Evolutionary conservation across 2,113 vertebrate species (phyloP).

Genomic region (Castor canadensis): DNA sequence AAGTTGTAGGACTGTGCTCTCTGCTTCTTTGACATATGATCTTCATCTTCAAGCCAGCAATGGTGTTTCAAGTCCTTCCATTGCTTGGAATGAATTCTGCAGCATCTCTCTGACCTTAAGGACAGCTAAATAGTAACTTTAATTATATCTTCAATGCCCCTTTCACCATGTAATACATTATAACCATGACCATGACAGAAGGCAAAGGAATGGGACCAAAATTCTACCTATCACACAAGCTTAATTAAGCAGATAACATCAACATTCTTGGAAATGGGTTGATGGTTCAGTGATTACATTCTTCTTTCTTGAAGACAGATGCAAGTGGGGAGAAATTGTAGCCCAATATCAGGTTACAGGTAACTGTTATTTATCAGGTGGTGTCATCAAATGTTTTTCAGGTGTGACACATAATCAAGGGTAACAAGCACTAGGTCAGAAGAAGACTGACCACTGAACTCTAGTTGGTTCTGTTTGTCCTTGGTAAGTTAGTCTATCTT

Average conservation of each 20-base stretch:
- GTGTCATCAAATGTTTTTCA: neutral
- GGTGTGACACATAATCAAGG: accelerated
- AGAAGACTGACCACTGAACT: neutral
- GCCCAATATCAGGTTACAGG: neutral
- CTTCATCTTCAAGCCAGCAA: neutral
- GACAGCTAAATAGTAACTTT: neutral
- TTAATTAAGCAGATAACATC: neutral
- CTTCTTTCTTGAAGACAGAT: neutral
- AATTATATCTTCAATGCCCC: neutral
- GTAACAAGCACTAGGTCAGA: no score
- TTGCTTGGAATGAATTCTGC: neutral
- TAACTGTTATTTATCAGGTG: neutral
- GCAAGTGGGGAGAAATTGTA: neutral
- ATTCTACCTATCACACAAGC: neutral
- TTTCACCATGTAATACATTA: neutral
- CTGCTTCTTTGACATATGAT: neutral
- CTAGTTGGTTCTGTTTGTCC: neutral
- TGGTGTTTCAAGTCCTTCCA: neutral
- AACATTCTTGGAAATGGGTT: neutral
- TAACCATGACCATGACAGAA: neutral
- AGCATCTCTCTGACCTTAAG: neutral
- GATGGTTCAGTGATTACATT: neutral
- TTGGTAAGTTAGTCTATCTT: neutral
- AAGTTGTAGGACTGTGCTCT: neutral
- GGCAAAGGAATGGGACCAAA: neutral